Conservation (phyloP, 2,797 vertebrate species). For the Margarornis squamiger region DNA sequence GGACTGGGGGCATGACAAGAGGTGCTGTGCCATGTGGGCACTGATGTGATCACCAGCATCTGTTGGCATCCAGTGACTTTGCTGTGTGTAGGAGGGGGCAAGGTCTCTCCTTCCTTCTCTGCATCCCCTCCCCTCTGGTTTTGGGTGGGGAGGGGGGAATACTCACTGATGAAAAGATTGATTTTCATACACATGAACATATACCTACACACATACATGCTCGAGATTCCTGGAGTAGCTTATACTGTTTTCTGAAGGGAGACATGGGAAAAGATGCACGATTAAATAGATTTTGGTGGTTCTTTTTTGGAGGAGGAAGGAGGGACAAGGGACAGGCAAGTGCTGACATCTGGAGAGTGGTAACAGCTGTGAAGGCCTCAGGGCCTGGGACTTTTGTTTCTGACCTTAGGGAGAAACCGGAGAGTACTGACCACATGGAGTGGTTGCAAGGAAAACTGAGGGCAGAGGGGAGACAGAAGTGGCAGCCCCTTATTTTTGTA, state of each 20-base stretch:
- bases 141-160: not conserved
- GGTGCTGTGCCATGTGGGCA: not conserved
- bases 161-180: not conserved
- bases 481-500: slow-evolving; percentile 23
- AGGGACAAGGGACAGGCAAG: not conserved
- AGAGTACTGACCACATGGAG: slow-evolving; percentile 47
- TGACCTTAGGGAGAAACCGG: slow-evolving; percentile 58
- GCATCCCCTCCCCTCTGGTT: rapidly evolving
- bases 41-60: not conserved
- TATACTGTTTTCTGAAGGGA: not conserved
- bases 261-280: not conserved
- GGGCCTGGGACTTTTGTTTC: slow-evolving; percentile 24
- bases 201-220: rapidly evolving
- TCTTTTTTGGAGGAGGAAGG: not conserved
- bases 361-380: not conserved
- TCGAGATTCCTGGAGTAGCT: not conserved
- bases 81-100: not conserved
- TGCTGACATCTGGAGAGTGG: not conserved
- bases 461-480: slow-evolving; percentile 49
- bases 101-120: not conserved
- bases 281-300: not conserved
- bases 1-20: not conserved
- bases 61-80: not conserved
- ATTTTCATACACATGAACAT: not conserved
- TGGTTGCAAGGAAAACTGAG: slow-evolving; percentile 11